A percentile compares a stretch with the other conserved stretches of the same genome.
phyloP scores from a whole-genome alignment of 1,140 invertebrate species.

The Aleiodes sp. region DNA sequence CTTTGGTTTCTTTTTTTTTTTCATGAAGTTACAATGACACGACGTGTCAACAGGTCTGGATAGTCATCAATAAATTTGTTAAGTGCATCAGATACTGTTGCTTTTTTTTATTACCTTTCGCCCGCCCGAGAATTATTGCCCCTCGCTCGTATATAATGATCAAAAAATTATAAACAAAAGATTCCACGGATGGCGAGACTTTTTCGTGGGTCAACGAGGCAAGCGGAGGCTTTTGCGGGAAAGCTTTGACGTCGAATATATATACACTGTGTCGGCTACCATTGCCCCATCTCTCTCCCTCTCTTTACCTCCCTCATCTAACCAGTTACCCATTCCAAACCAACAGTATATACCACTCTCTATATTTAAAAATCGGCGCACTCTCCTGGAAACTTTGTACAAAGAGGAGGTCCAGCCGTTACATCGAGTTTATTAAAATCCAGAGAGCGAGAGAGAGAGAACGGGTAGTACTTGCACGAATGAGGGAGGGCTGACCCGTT shows the following conservation, averaged over 20 bases:
- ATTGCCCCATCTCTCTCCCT: slow-evolving; percentile 36
- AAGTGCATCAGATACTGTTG: slow-evolving; percentile 41
- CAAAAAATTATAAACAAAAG: slow-evolving; percentile 68
- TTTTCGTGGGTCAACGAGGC: slow-evolving; percentile 66
- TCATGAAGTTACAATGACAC: not conserved
- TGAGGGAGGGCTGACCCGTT: not conserved
- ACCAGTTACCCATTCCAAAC: slow-evolving; percentile 56
- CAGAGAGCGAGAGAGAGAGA: slow-evolving; percentile 36
- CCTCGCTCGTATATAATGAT: slow-evolving; percentile 59
- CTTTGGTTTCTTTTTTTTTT: not conserved
- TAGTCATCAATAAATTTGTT: slow-evolving; percentile 44
- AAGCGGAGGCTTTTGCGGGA: slow-evolving; percentile 57
- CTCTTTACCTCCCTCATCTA: slow-evolving; percentile 25
- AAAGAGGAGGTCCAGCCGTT: slow-evolving; percentile 64
- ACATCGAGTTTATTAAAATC: slow-evolving; percentile 66
- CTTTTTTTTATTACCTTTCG: too few species aligned
- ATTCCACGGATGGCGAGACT: slow-evolving; percentile 66
- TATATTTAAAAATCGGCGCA: slow-evolving; percentile 67
- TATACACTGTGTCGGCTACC: slow-evolving; percentile 8
- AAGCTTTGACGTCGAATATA: slow-evolving; percentile 60
- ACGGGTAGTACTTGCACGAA: slow-evolving; percentile 1
- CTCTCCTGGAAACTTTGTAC: slow-evolving; percentile 64
- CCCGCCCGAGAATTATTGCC: slow-evolving; percentile 58
- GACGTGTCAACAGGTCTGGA: slow-evolving; percentile 2
- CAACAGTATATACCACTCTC: slow-evolving; percentile 50